phyloP scores from a whole-genome alignment of 2,113 vertebrate genomes.

The Alaudala cheleensis region DNA sequence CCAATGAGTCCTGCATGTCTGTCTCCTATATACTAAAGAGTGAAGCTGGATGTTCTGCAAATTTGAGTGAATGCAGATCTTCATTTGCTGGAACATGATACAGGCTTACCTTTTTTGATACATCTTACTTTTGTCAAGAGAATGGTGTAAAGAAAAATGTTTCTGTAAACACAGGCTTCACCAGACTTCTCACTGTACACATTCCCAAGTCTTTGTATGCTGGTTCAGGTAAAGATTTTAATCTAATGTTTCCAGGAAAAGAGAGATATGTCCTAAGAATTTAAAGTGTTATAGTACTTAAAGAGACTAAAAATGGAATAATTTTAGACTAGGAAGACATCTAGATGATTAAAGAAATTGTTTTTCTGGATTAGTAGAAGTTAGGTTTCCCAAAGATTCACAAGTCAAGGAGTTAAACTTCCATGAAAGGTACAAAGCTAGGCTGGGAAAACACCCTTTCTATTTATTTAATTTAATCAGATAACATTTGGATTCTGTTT shows the following conservation, averaged over 20 bases:
- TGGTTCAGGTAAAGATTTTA: background rate
- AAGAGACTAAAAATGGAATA: background rate
- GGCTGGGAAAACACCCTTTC: background rate
- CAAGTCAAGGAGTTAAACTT: background rate
- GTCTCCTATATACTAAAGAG: background rate
- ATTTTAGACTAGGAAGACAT: background rate
- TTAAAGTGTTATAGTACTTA: background rate
- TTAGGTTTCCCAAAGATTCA: background rate
- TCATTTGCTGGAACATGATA: background rate
- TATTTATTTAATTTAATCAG: background rate
- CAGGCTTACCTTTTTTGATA: background rate
- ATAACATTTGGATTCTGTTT: background rate
- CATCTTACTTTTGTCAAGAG: background rate
- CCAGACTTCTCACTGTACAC: background rate
- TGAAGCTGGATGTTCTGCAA: background rate
- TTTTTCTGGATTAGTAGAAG: background rate
- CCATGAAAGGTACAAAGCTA: background rate
- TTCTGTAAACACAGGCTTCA: background rate
- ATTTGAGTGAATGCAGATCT: background rate
- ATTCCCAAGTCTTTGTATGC: background rate
- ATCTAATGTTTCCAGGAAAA: background rate
- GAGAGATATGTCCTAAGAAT: background rate
- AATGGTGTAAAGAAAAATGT: background rate
- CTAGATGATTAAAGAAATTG: background rate
- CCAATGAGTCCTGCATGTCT: background rate